A percentile compares a stretch with the other conserved stretches of the same genome.
Evolutionary conservation across 2,888 invertebrate genomes (phyloP).

Genomic region (Apocheima hispidaria): DNA sequence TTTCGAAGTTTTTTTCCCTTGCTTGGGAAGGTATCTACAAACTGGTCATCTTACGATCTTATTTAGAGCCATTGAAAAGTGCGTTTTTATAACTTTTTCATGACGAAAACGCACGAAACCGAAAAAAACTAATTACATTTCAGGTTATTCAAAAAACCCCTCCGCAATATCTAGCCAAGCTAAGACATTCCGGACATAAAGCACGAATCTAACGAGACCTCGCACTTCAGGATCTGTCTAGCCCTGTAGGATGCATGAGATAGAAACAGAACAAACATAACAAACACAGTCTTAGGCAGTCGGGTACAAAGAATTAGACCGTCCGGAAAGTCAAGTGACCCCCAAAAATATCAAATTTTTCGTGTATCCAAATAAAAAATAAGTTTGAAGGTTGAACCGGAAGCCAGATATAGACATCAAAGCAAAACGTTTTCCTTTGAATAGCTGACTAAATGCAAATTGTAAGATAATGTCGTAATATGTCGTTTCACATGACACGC

Average conservation of each 20-base stretch:
- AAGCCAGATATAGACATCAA: slow-evolving; percentile 66
- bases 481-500: slow-evolving; percentile 58
- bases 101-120: too few relatives aligned
- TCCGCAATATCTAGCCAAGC: too few relatives aligned
- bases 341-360: slow-evolving; percentile 11
- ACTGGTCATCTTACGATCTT: background rate
- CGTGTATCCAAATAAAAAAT: slow-evolving; percentile 58
- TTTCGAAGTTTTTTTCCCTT: slow-evolving; percentile 26
- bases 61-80: background rate
- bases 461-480: slow-evolving; percentile 71
- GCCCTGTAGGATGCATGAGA: too few relatives aligned
- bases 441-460: slow-evolving; percentile 77
- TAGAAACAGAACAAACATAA: too few relatives aligned
- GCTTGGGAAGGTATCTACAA: slow-evolving; percentile 10
- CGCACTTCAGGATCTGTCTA: too few relatives aligned
- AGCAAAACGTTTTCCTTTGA: slow-evolving; percentile 65
- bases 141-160: too few relatives aligned
- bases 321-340: background rate
- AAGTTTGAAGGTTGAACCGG: slow-evolving; percentile 58
- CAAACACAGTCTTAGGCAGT: too few relatives aligned
- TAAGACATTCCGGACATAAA: too few relatives aligned
- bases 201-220: too few relatives aligned
- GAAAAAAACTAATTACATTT: too few relatives aligned
- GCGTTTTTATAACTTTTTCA: too few relatives aligned
- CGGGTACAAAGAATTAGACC: background rate